Evolutionary conservation across 2,888 invertebrate species (phyloP).

Genomic region (Pristionchus mayeri): DNA sequence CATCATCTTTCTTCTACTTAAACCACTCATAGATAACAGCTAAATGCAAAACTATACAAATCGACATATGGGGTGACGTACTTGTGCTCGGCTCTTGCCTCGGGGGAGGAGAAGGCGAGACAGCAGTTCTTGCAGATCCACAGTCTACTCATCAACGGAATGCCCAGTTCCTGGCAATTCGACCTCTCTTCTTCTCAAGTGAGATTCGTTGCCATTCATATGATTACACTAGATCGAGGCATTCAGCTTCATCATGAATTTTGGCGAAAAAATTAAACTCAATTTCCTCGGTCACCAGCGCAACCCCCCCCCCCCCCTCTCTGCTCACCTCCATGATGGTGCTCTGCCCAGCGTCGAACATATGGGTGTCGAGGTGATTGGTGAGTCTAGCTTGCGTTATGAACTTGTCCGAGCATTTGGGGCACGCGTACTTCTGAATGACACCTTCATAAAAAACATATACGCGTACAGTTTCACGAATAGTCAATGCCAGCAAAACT

Average conservation of each 20-base stretch:
- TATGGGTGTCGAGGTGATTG: neutral
- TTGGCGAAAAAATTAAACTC: neutral
- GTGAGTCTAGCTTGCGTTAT: neutral
- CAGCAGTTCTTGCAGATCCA: constrained; percentile 33
- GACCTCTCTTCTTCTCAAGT: no score
- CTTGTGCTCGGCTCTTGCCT: neutral
- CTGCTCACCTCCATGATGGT: constrained; percentile 17
- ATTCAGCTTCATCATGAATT: neutral
- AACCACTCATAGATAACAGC: no score
- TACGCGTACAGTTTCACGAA: neutral
- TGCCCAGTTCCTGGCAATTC: constrained; percentile 32
- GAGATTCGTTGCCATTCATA: neutral
- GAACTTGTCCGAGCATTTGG: neutral
- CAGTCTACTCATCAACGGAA: neutral
- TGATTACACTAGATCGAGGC: neutral
- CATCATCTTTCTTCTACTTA: no score
- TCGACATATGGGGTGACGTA: neutral
- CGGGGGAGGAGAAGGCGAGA: neutral
- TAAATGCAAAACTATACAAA: no score
- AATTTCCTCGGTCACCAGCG: neutral
- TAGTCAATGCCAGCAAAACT: neutral
- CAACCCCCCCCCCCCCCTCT: neutral
- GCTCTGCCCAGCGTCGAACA: neutral
- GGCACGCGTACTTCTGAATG: constrained; percentile 30
- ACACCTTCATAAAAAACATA: neutral